Percentiles rank a stretch among this genome's conserved stretches.
phyloP scores from a whole-genome alignment of 2,113 vertebrate species.

The human region GRCh38 chr1:90675001-90675500 shows the following conservation, averaged over 20 bases:
- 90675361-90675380: neutral
- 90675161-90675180: neutral
- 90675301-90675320: neutral
- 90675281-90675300: neutral
- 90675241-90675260: neutral
- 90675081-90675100: neutral
- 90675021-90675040: neutral
- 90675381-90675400: neutral
- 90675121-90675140: neutral
- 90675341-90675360: neutral
- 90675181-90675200: neutral
- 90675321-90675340: neutral
- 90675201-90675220: neutral
- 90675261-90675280: neutral
- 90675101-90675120: neutral
- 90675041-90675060: neutral
- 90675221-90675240: neutral
- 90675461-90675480: neutral
- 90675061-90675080: neutral
- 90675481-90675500: neutral
- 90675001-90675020: neutral
- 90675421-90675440: neutral
- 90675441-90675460: neutral
- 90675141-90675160: neutral
- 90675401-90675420: neutral